Conservation (phyloP, 2,113 vertebrate genomes). For the Zingel zingel region DNA sequence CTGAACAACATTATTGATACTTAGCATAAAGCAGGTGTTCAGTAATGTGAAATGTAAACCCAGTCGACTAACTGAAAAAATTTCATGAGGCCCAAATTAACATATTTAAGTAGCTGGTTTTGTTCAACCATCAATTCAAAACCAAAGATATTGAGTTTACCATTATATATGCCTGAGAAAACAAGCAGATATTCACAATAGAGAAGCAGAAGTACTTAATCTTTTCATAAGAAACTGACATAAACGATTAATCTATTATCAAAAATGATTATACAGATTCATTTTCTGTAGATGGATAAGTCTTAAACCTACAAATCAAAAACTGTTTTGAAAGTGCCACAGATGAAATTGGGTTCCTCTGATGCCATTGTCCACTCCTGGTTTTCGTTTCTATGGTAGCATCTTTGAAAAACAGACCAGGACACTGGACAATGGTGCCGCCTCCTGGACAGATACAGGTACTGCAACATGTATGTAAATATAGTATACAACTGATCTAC, state of each 20-base stretch:
- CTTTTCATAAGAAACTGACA: neutral
- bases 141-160: neutral
- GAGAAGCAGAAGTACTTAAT: neutral
- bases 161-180: neutral
- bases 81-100: neutral
- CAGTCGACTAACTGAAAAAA: neutral
- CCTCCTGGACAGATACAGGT: slow-evolving; percentile 5
- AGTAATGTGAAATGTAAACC: neutral
- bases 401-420: neutral
- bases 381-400: neutral
- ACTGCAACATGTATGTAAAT: slow-evolving; percentile 8
- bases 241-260: neutral
- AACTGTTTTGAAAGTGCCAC: neutral
- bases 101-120: neutral
- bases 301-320: neutral
- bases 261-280: neutral
- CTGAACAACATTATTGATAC: neutral
- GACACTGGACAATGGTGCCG: slow-evolving; percentile 7
- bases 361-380: neutral
- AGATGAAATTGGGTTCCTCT: neutral
- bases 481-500: neutral
- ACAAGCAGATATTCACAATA: neutral
- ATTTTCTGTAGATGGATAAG: neutral
- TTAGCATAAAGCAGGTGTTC: neutral
- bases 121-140: neutral